Percentiles rank a stretch among this genome's conserved stretches.
Evolutionary conservation across 2,113 vertebrate genomes (phyloP).

Genomic region (Typhlomys cinereus): DNA sequence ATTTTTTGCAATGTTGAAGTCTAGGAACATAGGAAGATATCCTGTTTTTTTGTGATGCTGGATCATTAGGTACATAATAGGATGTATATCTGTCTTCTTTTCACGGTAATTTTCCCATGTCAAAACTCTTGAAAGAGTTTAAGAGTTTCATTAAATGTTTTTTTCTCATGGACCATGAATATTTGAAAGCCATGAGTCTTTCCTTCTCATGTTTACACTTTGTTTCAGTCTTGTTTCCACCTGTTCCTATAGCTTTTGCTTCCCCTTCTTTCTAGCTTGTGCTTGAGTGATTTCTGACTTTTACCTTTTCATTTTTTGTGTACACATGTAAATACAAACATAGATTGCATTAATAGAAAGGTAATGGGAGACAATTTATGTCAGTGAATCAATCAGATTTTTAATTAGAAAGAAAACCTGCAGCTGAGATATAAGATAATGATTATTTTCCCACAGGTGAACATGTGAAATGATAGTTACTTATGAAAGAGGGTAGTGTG

Average conservation of each 20-base stretch:
- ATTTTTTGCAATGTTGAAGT: constrained; percentile 22
- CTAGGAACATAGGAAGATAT: background rate
- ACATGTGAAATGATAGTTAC: background rate
- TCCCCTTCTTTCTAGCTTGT: background rate
- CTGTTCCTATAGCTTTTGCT: background rate
- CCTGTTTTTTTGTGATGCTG: constrained; percentile 11
- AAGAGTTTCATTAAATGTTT: background rate
- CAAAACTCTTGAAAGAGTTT: background rate
- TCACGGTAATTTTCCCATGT: constrained; percentile 13
- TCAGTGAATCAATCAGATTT: background rate
- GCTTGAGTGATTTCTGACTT: background rate
- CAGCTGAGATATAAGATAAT: background rate
- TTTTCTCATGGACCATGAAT: background rate
- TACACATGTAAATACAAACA: background rate
- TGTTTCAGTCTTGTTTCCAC: background rate
- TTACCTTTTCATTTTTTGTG: background rate
- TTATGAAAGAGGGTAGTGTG: background rate
- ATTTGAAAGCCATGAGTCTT: background rate
- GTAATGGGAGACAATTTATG: constrained; percentile 1
- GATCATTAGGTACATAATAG: background rate
- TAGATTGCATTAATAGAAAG: background rate
- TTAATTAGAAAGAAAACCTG: constrained; percentile 25
- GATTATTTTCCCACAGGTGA: background rate
- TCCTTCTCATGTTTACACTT: background rate
- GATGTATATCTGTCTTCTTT: constrained; percentile 38